Percentiles rank a stretch among this genome's conserved stretches.
These are phyloP conservation scores for Corticium candelabrum DNA, from an alignment of 37 sponge, comb jelly and placozoan genomes.

Conservation along the genomic window DNA sequence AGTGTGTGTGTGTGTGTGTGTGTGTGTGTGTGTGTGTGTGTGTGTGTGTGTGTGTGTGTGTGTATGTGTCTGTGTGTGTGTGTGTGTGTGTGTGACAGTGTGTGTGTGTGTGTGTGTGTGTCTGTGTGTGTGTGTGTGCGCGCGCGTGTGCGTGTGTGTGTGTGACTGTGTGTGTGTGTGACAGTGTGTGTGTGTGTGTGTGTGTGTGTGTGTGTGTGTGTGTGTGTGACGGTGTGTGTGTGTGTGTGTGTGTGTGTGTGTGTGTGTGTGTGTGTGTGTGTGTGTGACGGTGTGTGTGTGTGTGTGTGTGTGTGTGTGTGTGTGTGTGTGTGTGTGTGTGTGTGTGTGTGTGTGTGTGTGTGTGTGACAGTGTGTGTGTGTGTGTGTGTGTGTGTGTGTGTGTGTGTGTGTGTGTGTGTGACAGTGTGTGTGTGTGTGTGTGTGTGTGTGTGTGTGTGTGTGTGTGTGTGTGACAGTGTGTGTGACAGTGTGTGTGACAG, in stretches of 20 bases:
- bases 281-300: too few relatives aligned
- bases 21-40: background rate
- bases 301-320: conserved; percentile 1
- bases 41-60: background rate
- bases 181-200: conserved; percentile 17
- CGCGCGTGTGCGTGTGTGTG: conserved; percentile 17
- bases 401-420: conserved; percentile 30
- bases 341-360: conserved; percentile 8
- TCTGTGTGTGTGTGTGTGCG: conserved; percentile 16
- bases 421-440: conserved; percentile 40
- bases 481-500: background rate
- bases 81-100: conserved; percentile 12
- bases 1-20: background rate
- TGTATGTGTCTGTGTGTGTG: background rate
- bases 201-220: conserved; percentile 25
- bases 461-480: conserved; percentile 13
- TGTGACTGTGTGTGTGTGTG: conserved; percentile 19
- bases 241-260: conserved; percentile 16
- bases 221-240: too few relatives aligned
- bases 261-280: background rate
- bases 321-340: background rate
- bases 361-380: background rate
- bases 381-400: background rate
- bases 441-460: background rate
- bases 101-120: conserved; percentile 15